Percentiles rank a stretch among this genome's conserved stretches.
Conservation (phyloP, 2,888 invertebrate species). For the Arctia plantaginis region DNA sequence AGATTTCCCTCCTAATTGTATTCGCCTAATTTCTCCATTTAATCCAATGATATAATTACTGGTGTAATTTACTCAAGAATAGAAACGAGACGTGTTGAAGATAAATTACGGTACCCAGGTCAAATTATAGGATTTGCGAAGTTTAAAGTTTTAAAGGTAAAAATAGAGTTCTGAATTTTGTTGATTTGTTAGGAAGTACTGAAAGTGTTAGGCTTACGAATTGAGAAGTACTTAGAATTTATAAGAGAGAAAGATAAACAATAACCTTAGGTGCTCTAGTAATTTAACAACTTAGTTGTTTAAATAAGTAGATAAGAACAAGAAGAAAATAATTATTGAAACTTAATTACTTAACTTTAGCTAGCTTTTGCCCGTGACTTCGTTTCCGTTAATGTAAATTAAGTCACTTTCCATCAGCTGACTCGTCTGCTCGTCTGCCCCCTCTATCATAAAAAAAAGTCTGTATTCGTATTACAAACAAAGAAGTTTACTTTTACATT, state of each 20-base stretch:
- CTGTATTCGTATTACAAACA: too few relatives aligned
- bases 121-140: not conserved
- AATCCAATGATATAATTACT: slow-evolving; percentile 29
- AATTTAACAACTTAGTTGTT: not conserved
- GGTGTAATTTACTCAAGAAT: slow-evolving; percentile 7
- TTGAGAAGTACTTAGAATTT: too few relatives aligned
- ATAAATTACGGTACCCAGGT: not conserved
- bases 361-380: not conserved
- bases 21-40: slow-evolving; percentile 25
- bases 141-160: not conserved
- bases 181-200: not conserved
- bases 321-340: not conserved
- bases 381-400: not conserved
- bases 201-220: too few relatives aligned
- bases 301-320: not conserved
- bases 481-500: too few relatives aligned
- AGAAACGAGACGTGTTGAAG: not conserved
- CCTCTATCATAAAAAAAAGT: too few relatives aligned
- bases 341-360: not conserved
- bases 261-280: not conserved
- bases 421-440: too few relatives aligned
- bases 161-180: not conserved
- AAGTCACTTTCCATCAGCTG: too few relatives aligned
- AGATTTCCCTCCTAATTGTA: slow-evolving; percentile 2
- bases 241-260: too few relatives aligned